Base-by-base conservation (phyloP, 2,888 invertebrate genomes). In the Eupelmus urozonus region DNA sequence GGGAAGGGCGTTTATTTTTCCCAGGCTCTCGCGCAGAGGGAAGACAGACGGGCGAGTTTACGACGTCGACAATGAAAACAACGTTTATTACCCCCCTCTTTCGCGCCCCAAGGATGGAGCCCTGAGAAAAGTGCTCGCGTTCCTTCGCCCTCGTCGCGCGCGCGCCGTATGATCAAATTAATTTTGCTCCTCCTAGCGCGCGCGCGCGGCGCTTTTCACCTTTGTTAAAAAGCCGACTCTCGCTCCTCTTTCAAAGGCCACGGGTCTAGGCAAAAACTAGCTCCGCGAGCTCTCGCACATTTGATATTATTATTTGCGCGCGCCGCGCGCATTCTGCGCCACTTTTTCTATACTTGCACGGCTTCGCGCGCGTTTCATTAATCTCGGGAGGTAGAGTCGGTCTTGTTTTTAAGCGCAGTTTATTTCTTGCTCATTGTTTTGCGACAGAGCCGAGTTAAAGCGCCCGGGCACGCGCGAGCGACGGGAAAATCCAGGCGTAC, bases 301-400 rank as follows among this genome's bases (percentile, higher is more conserved):
- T 76, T 78, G 69, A 72, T 74, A 76, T 81, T 74, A 80, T 81
- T 78, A 80, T 80, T 80, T 66, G 76, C 57, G 23, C 71, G 18
- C 45, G 71, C 53, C 59, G 70, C 59, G 65, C 59, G 73, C 34
- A 55, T 34, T 59, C 63, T 16, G 45, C 16, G 13, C 29, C 34
- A 13, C 40, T 20, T 34, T 55, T 53, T 27, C 23, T 27, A 20
- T 45, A 29, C 66, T 66, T 20, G 49, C 18, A 25, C 40, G n/a
- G n/a, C n/a, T n/a, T n/a, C n/a, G n/a, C n/a, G n/a, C n/a, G n/a
- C 69, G 78, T 76, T 77, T 53, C 78, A 80, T 79, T 81, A 80
- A 80, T 82, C 78, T 76, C 70, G 25, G 3, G 13, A 27, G 13
- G 42, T 16, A 27, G 27, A 7, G 62, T 57, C 53, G 51, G 27